These are phyloP conservation scores for Danio albolineatus DNA, from an alignment of 2,797 vertebrate genomes.

Conservation along the genomic window DNA sequence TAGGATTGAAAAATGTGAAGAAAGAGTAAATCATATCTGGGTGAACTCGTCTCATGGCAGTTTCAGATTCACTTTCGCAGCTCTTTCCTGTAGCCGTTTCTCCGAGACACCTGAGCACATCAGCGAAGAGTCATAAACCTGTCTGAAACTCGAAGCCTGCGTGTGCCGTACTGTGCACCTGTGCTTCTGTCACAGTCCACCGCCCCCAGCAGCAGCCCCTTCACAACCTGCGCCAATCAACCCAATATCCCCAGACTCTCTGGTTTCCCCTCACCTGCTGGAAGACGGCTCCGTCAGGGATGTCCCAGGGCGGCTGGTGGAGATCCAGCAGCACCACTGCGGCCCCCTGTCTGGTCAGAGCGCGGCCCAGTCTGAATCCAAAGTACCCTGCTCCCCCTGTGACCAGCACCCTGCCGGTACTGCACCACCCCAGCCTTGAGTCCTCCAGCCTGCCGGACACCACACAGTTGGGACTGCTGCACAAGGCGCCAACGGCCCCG, in stretches of 20 bases:
- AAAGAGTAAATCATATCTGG: too few species aligned
- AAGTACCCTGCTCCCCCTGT: conserved; percentile 93
- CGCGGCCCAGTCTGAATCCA: conserved; percentile 86
- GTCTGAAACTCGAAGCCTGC: conserved; percentile 73
- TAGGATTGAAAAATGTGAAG: too few species aligned
- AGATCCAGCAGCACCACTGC: conserved; percentile 87
- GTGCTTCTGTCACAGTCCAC: conserved; percentile 64
- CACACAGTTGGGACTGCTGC: conserved; percentile 62
- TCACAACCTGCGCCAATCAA: not conserved
- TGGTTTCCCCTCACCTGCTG: conserved; percentile 79
- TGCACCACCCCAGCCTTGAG: not conserved
- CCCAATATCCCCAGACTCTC: conserved; percentile 11
- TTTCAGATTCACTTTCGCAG: conserved; percentile 19
- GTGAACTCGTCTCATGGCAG: not conserved
- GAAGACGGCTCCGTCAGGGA: conserved; percentile 81
- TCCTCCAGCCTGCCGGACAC: conserved; percentile 60
- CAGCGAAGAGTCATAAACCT: conserved; percentile 41
- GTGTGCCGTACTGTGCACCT: conserved; percentile 69
- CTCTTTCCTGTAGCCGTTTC: conserved; percentile 3
- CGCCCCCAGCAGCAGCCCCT: conserved; percentile 33
- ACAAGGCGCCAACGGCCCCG: conserved; percentile 60
- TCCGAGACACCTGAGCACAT: conserved; percentile 50
- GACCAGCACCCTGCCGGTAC: conserved; percentile 81
- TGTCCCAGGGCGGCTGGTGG: conserved; percentile 78
- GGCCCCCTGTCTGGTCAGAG: conserved; percentile 79